A percentile compares a stretch with the other conserved stretches of the same genome.
phyloP scores from a whole-genome alignment of 2,888 invertebrate species.

The Drosophila niveifrons region DNA sequence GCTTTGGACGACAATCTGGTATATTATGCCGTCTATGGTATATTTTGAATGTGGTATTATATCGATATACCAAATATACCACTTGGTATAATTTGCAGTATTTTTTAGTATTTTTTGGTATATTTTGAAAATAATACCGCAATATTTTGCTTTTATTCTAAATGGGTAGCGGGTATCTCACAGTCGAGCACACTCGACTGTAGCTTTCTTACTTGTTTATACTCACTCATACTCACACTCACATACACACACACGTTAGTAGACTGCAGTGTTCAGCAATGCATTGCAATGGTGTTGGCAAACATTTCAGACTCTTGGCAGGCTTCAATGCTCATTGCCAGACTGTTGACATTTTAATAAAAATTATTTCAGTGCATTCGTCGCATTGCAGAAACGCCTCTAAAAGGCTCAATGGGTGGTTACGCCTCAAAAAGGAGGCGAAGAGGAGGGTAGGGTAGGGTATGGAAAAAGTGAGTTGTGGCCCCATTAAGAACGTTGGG shows the following conservation, averaged over 20 bases:
- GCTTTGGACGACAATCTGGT: too few relatives aligned
- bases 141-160: too few relatives aligned
- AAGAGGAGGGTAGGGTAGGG: not conserved
- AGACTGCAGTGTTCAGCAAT: not conserved
- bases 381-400: slow-evolving; percentile 71
- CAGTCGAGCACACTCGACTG: too few relatives aligned
- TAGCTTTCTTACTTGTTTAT: too few relatives aligned
- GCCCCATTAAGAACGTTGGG: slow-evolving; percentile 30
- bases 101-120: too few relatives aligned
- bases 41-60: too few relatives aligned
- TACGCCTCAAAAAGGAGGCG: not conserved
- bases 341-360: slow-evolving; percentile 81
- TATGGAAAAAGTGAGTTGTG: slow-evolving; percentile 11
- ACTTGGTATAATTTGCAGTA: too few relatives aligned
- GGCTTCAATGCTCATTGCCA: slow-evolving; percentile 75
- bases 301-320: slow-evolving; percentile 72
- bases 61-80: too few relatives aligned
- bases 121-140: too few relatives aligned
- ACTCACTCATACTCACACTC: slow-evolving; percentile 13
- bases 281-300: slow-evolving; percentile 69
- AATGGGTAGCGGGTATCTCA: too few relatives aligned
- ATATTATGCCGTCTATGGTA: too few relatives aligned
- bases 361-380: slow-evolving; percentile 75
- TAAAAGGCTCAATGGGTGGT: slow-evolving; percentile 35
- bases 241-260: slow-evolving; percentile 11